Evolutionary conservation across 2,113 vertebrate species (phyloP).

Genomic region (Cheilinus undulatus): DNA sequence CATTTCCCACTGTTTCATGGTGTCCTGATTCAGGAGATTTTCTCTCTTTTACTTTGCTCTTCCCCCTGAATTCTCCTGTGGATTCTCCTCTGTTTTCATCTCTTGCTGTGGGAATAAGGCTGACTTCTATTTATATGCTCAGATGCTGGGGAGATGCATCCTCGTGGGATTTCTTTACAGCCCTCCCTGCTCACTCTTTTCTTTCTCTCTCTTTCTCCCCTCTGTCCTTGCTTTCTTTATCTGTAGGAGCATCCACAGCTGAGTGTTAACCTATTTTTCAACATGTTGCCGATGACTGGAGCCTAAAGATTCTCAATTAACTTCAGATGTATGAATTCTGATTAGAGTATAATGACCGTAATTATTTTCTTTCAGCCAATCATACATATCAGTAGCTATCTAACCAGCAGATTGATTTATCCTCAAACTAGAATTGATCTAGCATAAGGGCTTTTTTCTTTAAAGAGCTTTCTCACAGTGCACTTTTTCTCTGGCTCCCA

Average conservation of each 20-base stretch:
- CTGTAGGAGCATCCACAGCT: slow-evolving; percentile 41
- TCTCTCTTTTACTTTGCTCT: slow-evolving; percentile 47
- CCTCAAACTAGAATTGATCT: slow-evolving; percentile 36
- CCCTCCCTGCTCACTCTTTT: slow-evolving; percentile 63
- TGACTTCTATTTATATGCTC: slow-evolving; percentile 81
- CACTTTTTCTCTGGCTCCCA: background rate
- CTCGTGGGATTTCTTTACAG: slow-evolving; percentile 74
- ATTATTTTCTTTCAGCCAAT: slow-evolving; percentile 40
- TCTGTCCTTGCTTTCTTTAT: slow-evolving; percentile 56
- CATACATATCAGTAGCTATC: slow-evolving; percentile 34
- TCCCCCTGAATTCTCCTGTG: slow-evolving; percentile 47
- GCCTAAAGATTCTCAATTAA: slow-evolving; percentile 28
- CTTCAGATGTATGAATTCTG: slow-evolving; percentile 20
- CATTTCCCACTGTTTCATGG: slow-evolving; percentile 22
- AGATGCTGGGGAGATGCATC: slow-evolving; percentile 77
- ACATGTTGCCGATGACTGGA: slow-evolving; percentile 42
- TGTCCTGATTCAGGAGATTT: slow-evolving; percentile 67
- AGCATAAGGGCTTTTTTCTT: slow-evolving; percentile 32
- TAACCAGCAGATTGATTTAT: slow-evolving; percentile 48
- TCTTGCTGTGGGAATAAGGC: slow-evolving; percentile 76
- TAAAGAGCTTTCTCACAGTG: slow-evolving; percentile 9
- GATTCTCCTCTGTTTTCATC: slow-evolving; percentile 68
- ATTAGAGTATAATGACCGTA: slow-evolving; percentile 44
- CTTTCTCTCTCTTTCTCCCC: slow-evolving; percentile 14
- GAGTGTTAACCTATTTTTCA: slow-evolving; percentile 64